A percentile compares a stretch with the other conserved stretches of the same genome.
Conservation (phyloP, 2,888 invertebrate genomes). For the Caenorhabditis doughertyi region DNA sequence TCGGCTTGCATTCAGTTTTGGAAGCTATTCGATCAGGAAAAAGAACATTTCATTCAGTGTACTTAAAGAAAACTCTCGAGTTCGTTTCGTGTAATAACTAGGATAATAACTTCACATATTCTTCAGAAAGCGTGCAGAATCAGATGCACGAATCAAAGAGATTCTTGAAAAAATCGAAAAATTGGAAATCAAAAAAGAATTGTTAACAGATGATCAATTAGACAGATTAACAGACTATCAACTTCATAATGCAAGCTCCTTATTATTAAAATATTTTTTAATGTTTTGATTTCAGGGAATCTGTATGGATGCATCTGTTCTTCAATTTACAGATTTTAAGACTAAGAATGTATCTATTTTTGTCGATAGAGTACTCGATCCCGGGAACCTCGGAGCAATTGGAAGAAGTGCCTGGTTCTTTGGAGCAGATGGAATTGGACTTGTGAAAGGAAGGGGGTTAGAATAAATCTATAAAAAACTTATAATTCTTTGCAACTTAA, state of each 20-base stretch:
- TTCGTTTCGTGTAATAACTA: not conserved
- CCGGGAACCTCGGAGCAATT: slow-evolving; percentile 72
- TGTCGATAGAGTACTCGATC: slow-evolving; percentile 72
- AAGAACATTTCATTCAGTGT: slow-evolving; percentile 56
- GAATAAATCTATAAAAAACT: not conserved
- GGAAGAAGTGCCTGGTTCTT: slow-evolving; percentile 69
- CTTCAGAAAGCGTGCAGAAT: slow-evolving; percentile 58
- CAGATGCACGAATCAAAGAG: slow-evolving; percentile 50
- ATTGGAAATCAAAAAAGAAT: slow-evolving; percentile 26
- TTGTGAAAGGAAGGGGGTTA: slow-evolving; percentile 64
- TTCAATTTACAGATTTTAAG: slow-evolving; percentile 40
- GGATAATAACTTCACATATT: not conserved
- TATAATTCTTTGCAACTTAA: slow-evolving; percentile 21
- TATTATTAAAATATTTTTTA: not conserved
- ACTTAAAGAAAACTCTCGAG: slow-evolving; percentile 62
- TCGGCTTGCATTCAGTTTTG: slow-evolving; percentile 67
- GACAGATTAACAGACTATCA: slow-evolving; percentile 70
- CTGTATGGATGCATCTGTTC: slow-evolving; percentile 61
- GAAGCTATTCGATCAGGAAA: slow-evolving; percentile 63
- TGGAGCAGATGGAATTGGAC: slow-evolving; percentile 67
- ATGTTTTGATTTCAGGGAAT: slow-evolving; percentile 62
- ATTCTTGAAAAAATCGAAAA: slow-evolving; percentile 51
- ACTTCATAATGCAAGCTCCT: slow-evolving; percentile 66
- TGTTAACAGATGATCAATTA: slow-evolving; percentile 61
- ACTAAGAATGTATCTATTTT: slow-evolving; percentile 46